Conservation (phyloP, 2,888 invertebrate species). For the Autographa gamma region DNA sequence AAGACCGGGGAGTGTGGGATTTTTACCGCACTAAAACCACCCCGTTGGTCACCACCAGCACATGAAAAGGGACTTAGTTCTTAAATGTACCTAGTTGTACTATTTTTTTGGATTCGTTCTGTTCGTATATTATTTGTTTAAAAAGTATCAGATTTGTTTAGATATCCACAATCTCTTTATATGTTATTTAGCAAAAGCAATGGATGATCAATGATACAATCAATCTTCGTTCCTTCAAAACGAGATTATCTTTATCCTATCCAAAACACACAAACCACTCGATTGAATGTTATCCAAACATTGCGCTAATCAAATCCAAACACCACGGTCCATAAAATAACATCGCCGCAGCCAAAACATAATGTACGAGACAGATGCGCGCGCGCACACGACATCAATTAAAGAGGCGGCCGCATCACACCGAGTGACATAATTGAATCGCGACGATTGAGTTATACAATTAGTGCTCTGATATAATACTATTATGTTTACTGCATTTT, state of each 20-base stretch:
- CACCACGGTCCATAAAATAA: neutral
- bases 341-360: neutral
- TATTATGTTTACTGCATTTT: neutral
- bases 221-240: too few species aligned
- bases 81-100: too few species aligned
- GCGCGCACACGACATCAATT: conserved; percentile 34
- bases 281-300: neutral
- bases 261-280: neutral
- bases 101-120: too few species aligned
- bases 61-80: too few species aligned
- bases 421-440: conserved; percentile 46
- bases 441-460: conserved; percentile 27
- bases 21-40: too few species aligned
- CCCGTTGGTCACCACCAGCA: too few species aligned
- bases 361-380: conserved; percentile 10
- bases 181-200: too few species aligned
- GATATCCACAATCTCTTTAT: too few species aligned
- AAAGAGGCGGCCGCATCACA: conserved; percentile 31
- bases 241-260: neutral
- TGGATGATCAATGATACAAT: too few species aligned
- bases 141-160: too few species aligned
- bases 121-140: too few species aligned
- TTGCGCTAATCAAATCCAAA: conserved; percentile 10
- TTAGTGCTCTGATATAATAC: neutral
- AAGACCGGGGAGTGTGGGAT: too few species aligned